phyloP scores from a whole-genome alignment of 2,797 vertebrate genomes.

The Sebastolobus alascanus region DNA sequence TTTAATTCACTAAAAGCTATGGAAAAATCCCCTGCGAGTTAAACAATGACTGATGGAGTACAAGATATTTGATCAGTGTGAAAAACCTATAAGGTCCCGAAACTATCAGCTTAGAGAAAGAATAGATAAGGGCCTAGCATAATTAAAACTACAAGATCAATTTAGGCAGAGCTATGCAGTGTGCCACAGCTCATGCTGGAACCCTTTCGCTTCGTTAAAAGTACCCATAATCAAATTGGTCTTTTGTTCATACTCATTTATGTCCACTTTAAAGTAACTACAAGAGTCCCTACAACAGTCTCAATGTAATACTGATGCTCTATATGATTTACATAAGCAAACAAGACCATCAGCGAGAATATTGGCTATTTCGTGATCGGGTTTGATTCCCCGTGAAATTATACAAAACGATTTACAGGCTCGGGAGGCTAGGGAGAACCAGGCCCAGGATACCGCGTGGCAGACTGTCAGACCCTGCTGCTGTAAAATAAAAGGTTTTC shows the following conservation, averaged over 20 bases:
- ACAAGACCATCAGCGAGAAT: background rate
- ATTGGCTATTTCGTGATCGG: no score
- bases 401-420: no score
- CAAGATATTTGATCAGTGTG: constrained; percentile 42
- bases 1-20: constrained; percentile 38
- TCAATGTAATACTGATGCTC: no score
- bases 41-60: constrained; percentile 48
- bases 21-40: constrained; percentile 27
- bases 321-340: no score
- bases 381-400: no score
- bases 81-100: constrained; percentile 39
- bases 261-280: background rate
- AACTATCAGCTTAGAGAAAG: constrained; percentile 50
- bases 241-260: constrained; percentile 4
- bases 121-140: constrained; percentile 43
- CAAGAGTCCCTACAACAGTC: no score
- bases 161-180: constrained; percentile 30
- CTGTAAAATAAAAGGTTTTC: no score
- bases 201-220: background rate
- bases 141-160: constrained; percentile 54
- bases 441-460: no score
- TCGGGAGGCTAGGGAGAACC: no score
- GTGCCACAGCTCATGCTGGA: constrained; percentile 20
- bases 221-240: constrained; percentile 16
- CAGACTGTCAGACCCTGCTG: no score